Conservation (phyloP, 2,113 vertebrate species). For the Pedetes capensis region DNA sequence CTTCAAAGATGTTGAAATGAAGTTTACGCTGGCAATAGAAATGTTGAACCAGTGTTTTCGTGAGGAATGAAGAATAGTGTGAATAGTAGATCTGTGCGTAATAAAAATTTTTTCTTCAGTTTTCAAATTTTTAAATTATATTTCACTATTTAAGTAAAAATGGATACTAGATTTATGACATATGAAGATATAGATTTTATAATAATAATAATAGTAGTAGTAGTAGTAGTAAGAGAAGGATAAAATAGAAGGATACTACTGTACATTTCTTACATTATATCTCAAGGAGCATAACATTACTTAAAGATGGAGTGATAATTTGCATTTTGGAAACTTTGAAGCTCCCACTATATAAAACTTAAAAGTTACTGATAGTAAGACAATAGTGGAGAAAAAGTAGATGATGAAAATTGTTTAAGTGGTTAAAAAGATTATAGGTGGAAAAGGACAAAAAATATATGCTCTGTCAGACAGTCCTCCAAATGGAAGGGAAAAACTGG, state of each 20-base stretch:
- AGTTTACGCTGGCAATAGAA: neutral
- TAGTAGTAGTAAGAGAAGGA: neutral
- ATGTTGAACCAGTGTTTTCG: neutral
- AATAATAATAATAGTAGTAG: neutral
- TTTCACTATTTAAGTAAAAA: neutral
- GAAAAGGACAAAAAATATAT: slow-evolving; percentile 50
- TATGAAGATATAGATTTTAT: neutral
- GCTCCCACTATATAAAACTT: neutral
- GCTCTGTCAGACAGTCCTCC: slow-evolving; percentile 61
- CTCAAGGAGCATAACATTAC: neutral
- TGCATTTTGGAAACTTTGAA: neutral
- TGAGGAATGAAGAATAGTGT: too few species aligned
- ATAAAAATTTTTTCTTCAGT: neutral
- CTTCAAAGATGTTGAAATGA: neutral
- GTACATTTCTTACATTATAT: neutral
- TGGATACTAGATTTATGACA: neutral
- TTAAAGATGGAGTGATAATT: neutral
- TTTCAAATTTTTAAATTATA: neutral
- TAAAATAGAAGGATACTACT: neutral
- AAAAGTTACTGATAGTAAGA: neutral
- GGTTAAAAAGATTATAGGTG: neutral
- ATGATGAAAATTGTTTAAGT: neutral
- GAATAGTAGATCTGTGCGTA: neutral
- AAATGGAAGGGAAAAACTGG: neutral
- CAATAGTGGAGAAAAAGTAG: neutral